These are phyloP conservation scores for Cheilosia scutellata DNA, from an alignment of 2,888 invertebrate species.

Conservation along the genomic window DNA sequence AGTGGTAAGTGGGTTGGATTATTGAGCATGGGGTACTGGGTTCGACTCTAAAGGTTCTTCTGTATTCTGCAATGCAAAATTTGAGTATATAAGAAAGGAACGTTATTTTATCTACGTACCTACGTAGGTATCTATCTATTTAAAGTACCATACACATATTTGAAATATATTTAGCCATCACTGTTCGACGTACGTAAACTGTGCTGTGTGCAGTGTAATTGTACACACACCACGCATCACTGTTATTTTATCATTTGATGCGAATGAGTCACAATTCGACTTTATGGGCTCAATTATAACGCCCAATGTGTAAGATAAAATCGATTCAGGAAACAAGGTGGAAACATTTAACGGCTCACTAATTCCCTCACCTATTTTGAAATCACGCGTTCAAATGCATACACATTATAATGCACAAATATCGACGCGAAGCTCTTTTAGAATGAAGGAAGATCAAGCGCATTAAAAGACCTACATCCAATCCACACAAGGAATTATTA, in stretches of 20 bases:
- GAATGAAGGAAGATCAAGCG: conserved; percentile 51
- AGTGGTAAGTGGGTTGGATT: no score
- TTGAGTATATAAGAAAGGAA: no score
- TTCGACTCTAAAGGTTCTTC: no score
- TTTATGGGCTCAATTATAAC: conserved; percentile 68
- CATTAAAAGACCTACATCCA: conserved; percentile 61
- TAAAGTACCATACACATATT: no score
- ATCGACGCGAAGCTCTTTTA: background rate
- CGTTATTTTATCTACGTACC: no score
- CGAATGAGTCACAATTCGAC: conserved; percentile 51
- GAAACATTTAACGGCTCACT: conserved; percentile 50
- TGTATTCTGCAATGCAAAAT: no score
- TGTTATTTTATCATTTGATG: background rate
- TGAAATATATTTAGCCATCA: conserved; percentile 3
- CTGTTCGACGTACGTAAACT: conserved; percentile 4
- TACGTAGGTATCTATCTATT: no score
- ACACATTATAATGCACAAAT: conserved; percentile 1
- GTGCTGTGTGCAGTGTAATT: background rate
- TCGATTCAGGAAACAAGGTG: conserved; percentile 58
- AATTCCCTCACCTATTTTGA: conserved; percentile 39
- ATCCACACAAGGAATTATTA: conserved; percentile 66
- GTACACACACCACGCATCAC: no score
- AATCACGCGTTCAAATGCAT: background rate
- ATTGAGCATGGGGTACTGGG: no score
- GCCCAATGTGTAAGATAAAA: conserved; percentile 44